phyloP scores from a whole-genome alignment of 2,113 vertebrate genomes.

The Protobothrops mucrosquamatus region DNA sequence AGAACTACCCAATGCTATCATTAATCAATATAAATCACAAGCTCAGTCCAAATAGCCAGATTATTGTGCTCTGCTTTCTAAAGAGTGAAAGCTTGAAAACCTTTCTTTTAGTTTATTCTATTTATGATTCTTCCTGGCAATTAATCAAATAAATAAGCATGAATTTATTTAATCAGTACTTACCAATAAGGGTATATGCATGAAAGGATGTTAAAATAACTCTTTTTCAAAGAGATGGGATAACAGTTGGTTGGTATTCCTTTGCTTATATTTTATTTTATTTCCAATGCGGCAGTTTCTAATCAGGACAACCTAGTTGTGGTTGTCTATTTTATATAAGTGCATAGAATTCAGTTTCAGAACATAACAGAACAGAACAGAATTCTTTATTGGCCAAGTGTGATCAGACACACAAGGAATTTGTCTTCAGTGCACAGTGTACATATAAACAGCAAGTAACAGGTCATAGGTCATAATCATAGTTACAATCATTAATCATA shows the following conservation, averaged over 20 bases:
- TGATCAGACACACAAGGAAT: too few relatives aligned
- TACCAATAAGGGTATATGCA: too few relatives aligned
- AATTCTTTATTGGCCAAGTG: too few relatives aligned
- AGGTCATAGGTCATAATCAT: too few relatives aligned
- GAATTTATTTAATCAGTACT: too few relatives aligned
- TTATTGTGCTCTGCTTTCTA: not conserved
- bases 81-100: not conserved
- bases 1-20: not conserved
- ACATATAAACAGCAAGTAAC: too few relatives aligned
- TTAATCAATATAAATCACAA: not conserved
- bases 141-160: conserved; percentile 1
- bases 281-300: not conserved
- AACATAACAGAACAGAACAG: too few relatives aligned
- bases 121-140: not conserved
- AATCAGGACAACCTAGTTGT: not conserved
- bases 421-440: too few relatives aligned
- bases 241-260: not conserved
- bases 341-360: too few relatives aligned
- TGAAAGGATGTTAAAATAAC: not conserved
- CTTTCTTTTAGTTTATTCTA: not conserved
- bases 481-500: too few relatives aligned
- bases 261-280: not conserved
- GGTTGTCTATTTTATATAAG: not conserved
- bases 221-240: not conserved
- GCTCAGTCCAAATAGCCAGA: not conserved